Percentiles rank a stretch among this genome's conserved stretches.
Evolutionary conservation across 2,113 vertebrate species (phyloP).

Genomic region (Solea senegalensis): DNA sequence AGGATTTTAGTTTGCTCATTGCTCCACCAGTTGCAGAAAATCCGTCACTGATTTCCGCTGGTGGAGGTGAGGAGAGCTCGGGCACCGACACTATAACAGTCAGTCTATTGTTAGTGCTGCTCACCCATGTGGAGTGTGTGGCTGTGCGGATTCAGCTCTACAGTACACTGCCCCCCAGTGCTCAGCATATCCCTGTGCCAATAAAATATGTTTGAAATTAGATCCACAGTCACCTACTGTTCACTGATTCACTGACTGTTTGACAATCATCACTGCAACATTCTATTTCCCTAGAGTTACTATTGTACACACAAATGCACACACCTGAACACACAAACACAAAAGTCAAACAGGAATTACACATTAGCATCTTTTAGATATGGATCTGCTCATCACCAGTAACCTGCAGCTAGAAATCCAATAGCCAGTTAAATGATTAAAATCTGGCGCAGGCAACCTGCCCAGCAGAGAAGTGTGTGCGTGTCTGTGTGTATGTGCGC

Average conservation of each 20-base stretch:
- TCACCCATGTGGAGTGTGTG: constrained; percentile 42
- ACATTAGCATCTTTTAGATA: constrained; percentile 69
- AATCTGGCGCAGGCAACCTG: constrained; percentile 60
- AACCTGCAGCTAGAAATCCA: constrained; percentile 76
- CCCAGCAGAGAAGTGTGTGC: constrained; percentile 23
- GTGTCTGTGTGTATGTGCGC: constrained; percentile 15
- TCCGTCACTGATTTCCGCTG: constrained; percentile 64
- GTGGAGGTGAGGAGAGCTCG: constrained; percentile 68
- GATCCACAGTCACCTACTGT: constrained; percentile 45
- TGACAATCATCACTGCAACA: constrained; percentile 31
- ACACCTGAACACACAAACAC: neutral
- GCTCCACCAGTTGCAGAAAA: constrained; percentile 57
- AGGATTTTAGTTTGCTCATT: constrained; percentile 20
- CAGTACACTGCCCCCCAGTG: constrained; percentile 74
- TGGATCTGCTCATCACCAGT: constrained; percentile 68
- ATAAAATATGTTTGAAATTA: constrained; percentile 48
- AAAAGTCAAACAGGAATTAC: constrained; percentile 52
- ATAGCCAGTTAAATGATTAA: constrained; percentile 65
- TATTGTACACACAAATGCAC: neutral
- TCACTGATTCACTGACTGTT: constrained; percentile 48
- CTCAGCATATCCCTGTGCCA: constrained; percentile 49
- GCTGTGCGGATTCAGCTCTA: constrained; percentile 40
- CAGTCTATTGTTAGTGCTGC: constrained; percentile 68
- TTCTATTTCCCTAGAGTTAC: constrained; percentile 17
- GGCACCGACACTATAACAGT: constrained; percentile 64